Conservation (phyloP, 2,888 invertebrate genomes). For the Meliscaeva auricollis region DNA sequence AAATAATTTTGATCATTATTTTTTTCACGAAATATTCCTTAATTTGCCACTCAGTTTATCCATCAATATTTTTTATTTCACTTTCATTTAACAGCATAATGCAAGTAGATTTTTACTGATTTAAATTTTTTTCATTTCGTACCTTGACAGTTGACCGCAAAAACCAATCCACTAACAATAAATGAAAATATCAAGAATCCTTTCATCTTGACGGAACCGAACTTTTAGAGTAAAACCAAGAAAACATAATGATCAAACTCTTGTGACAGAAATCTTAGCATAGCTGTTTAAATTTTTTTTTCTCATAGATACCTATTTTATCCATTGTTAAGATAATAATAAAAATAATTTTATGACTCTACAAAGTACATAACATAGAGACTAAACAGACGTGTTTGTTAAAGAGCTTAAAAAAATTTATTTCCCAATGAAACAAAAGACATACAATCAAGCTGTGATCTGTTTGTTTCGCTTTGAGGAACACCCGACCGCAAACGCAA, state of each 20-base stretch:
- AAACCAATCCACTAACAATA: not conserved
- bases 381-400: slow-evolving; percentile 19
- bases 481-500: slow-evolving; percentile 3
- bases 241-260: slow-evolving; percentile 29
- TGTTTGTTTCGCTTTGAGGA: not conserved
- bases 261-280: not conserved
- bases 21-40: no score
- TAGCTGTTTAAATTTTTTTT: not conserved
- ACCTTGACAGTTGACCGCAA: slow-evolving; percentile 13
- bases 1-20: no score
- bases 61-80: not conserved
- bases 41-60: no score
- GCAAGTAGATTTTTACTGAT: not conserved
- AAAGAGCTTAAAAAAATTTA: slow-evolving; percentile 18
- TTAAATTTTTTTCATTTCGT: not conserved
- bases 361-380: not conserved
- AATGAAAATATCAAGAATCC: not conserved
- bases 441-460: slow-evolving; percentile 1
- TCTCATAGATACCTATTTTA: not conserved
- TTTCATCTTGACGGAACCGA: not conserved
- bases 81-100: no score
- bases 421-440: not conserved
- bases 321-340: slow-evolving; percentile 16
- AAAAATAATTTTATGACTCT: slow-evolving; percentile 2
- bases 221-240: not conserved